Conservation (phyloP, 2,113 vertebrate genomes). For the Nycticorax nycticorax region DNA sequence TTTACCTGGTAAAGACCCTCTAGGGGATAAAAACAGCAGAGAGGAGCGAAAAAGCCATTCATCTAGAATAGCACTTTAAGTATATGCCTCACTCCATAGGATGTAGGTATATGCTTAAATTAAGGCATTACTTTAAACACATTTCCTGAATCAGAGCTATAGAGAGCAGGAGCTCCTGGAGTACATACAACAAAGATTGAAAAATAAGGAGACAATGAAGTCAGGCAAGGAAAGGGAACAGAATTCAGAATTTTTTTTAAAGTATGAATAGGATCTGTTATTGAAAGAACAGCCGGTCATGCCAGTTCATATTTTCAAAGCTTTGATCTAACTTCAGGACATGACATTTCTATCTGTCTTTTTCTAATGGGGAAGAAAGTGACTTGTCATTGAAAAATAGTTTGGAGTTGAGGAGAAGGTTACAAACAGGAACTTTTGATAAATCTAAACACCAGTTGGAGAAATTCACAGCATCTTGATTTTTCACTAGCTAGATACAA, state of each 20-base stretch:
- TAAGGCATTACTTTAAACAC: neutral
- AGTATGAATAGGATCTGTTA: neutral
- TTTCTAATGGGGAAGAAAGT: neutral
- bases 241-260: neutral
- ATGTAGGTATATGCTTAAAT: neutral
- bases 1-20: slow-evolving; percentile 12
- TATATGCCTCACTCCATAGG: neutral
- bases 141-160: neutral
- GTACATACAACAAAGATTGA: neutral
- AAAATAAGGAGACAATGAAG: neutral
- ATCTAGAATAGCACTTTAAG: neutral
- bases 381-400: neutral
- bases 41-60: neutral
- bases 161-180: neutral
- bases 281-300: neutral
- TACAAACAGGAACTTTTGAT: neutral
- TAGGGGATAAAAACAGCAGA: neutral
- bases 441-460: neutral
- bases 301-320: neutral
- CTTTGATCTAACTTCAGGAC: neutral
- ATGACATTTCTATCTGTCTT: neutral
- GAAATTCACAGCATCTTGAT: neutral
- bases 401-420: neutral
- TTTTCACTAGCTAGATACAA: neutral
- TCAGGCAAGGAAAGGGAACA: neutral